Evolutionary conservation across 2,113 vertebrate genomes (phyloP), one percentile per base, ranked within the genome.

Genomic region (Percina caprodes): DNA sequence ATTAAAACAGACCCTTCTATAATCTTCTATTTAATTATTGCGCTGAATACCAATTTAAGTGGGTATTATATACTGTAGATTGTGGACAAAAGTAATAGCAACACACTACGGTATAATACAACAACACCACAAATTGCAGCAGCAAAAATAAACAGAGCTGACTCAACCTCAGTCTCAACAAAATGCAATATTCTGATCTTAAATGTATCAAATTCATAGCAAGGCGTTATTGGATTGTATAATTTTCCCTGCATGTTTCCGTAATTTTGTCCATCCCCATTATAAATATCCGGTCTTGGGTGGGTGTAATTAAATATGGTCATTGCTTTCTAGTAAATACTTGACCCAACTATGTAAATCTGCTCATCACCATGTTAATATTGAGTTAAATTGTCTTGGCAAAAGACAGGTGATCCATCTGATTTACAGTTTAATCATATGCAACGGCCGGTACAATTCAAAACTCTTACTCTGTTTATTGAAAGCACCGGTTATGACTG

Each of bases 21-120:
- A 30, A 23, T 78, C 8, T 65, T 66, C 9, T 48, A 21, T 46
- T 10, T 12, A 11, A 33, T 62, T 82, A 19, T 33, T 49, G 39
- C 8, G 19, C 19, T 74, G 35, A 58, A 33, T 26, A 45, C 21
- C 30, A 65, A 18, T 65, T 1, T 6, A 33, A 30, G 42, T 60
- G 9, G 16, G 12, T 16, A 33, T 26, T 60, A 10, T 19, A 30
- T 54, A 61, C 14, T 61, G 21, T 14, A 19, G 18, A 8, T 46
- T 56, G 18, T 56, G 18, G 13, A 74, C 8, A 33, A n/a, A 80
- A 39, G 70, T 69, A 74, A 73, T n/a, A 46, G 23, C 6, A 62
- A 74, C 30, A 33, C 21, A 16, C 30, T 51, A 23, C 14, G 46
- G 15, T 49, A n/a, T 54, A 39, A 59, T 52, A 49, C 33, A 70